phyloP scores from a whole-genome alignment of 2,113 vertebrate genomes.

The Reinhardtius hippoglossoides region DNA sequence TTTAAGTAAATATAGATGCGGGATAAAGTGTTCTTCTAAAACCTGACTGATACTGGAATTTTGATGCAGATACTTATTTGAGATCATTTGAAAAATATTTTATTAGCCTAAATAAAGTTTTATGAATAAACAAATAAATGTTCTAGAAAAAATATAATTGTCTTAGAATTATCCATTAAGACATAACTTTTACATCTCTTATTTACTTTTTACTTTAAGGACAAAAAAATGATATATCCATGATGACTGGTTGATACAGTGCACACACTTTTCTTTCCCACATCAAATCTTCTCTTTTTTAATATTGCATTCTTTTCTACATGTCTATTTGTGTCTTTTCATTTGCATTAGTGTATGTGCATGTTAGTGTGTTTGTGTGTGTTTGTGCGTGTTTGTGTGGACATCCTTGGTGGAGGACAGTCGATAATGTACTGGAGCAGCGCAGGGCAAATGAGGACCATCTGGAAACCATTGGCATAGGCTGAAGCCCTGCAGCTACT shows the following conservation, averaged over 20 bases:
- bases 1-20: no score
- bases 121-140: background rate
- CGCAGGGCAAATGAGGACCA: constrained; percentile 88
- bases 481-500: constrained; percentile 82
- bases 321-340: background rate
- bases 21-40: background rate
- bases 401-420: constrained; percentile 71
- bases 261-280: no score
- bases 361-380: constrained; percentile 16
- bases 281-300: background rate
- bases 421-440: constrained; percentile 78
- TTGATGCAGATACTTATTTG: background rate
- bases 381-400: constrained; percentile 7
- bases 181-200: no score
- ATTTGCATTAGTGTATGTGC: constrained; percentile 12
- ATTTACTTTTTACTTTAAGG: no score
- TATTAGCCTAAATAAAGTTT: background rate
- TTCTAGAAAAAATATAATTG: background rate
- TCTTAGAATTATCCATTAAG: background rate
- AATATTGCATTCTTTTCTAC: background rate
- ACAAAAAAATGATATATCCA: no score
- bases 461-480: constrained; percentile 94
- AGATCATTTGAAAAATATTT: background rate
- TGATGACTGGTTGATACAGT: no score
- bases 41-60: background rate